These are phyloP conservation scores for Bemisia tabaci DNA, from an alignment of 1,140 invertebrate genomes.

Conservation along the genomic window DNA sequence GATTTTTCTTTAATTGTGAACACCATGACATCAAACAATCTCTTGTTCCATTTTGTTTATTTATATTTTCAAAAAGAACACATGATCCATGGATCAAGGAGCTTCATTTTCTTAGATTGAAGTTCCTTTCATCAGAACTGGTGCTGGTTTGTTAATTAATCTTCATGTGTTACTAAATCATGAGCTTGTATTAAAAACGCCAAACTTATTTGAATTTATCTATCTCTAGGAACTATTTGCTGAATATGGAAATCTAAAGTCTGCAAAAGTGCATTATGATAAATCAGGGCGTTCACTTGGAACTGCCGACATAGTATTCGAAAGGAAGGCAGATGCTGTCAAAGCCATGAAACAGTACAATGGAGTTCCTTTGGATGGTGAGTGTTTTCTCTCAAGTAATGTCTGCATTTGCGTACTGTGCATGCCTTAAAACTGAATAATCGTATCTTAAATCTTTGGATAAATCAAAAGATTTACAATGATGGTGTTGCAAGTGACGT, in stretches of 20 bases:
- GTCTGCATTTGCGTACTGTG: not conserved
- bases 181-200: conserved; percentile 14
- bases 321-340: conserved; percentile 76
- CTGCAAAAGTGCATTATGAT: conserved; percentile 93
- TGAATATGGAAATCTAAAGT: conserved; percentile 88
- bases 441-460: too few species aligned
- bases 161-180: not conserved
- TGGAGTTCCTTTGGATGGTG: conserved; percentile 88
- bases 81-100: too few species aligned
- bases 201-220: too few species aligned
- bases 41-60: too few species aligned
- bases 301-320: conserved; percentile 93
- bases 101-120: too few species aligned
- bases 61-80: too few species aligned
- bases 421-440: too few species aligned
- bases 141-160: conserved; percentile 1
- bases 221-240: conserved; percentile 80
- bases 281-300: conserved; percentile 88
- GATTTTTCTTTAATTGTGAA: too few species aligned
- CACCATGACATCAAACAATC: too few species aligned
- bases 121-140: not conserved
- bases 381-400: conserved; percentile 19
- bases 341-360: conserved; percentile 98
- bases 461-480: too few species aligned
- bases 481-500: too few species aligned